These are phyloP conservation scores for Leptobrachium leishanense DNA, from an alignment of 2,113 vertebrate species.

Conservation along the genomic window DNA sequence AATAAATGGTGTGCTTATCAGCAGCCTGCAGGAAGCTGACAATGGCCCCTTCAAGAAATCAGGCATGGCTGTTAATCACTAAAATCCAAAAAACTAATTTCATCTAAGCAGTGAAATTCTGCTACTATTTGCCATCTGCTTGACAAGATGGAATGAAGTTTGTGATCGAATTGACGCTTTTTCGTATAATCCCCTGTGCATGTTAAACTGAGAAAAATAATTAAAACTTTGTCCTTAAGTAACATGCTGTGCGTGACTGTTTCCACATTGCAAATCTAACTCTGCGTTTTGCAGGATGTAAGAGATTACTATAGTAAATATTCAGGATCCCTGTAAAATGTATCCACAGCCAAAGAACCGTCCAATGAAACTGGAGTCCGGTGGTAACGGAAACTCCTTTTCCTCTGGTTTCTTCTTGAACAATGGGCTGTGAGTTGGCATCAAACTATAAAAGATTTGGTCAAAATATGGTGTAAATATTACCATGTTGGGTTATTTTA, in stretches of 20 bases:
- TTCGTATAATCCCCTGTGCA: not conserved
- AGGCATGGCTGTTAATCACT: slow-evolving; percentile 9
- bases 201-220: not conserved
- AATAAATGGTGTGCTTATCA: slow-evolving; percentile 6
- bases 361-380: not conserved
- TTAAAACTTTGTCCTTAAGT: not conserved
- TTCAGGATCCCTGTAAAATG: not conserved
- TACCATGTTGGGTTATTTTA: no score
- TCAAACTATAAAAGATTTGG: no score
- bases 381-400: no score
- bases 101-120: not conserved
- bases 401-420: no score
- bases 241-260: not conserved
- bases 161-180: not conserved
- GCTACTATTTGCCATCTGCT: slow-evolving; percentile 5
- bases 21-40: slow-evolving; percentile 18
- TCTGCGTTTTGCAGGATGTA: not conserved
- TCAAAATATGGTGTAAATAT: no score
- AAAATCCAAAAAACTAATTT: not conserved
- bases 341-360: not conserved
- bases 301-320: not conserved
- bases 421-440: no score
- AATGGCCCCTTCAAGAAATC: not conserved
- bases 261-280: not conserved
- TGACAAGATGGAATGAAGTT: slow-evolving; percentile 9